These are phyloP conservation scores for Drosophila lutescens DNA, from an alignment of 2,888 invertebrate species.

Conservation along the genomic window DNA sequence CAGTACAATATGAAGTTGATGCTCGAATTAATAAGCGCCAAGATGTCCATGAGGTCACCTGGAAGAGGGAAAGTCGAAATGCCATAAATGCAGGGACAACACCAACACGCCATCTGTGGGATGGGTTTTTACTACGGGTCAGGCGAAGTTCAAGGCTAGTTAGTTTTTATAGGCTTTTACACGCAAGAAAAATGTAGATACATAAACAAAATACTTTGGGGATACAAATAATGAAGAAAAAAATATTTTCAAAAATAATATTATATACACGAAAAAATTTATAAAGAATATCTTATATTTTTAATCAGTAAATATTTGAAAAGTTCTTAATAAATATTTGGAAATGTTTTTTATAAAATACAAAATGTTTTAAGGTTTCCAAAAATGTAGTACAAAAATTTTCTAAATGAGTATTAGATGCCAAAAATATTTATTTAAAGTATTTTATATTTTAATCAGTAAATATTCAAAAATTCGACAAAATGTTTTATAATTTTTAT, in stretches of 20 bases:
- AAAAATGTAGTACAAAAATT: too few relatives aligned
- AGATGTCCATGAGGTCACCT: conserved; percentile 95
- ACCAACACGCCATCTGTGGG: conserved; percentile 10
- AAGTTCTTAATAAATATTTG: too few relatives aligned
- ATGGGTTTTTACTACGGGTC: not conserved
- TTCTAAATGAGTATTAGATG: too few relatives aligned
- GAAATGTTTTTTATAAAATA: too few relatives aligned
- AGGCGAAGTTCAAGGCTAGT: not conserved
- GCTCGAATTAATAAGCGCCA: conserved; percentile 95
- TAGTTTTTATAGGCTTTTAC: conserved; percentile 2
- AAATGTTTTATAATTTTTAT: not conserved
- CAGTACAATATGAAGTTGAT: conserved; percentile 98
- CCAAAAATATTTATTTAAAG: too few relatives aligned
- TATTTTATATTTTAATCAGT: not conserved
- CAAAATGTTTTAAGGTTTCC: too few relatives aligned
- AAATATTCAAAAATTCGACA: not conserved
- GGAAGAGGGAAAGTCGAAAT: conserved; percentile 58
- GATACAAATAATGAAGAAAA: too few relatives aligned
- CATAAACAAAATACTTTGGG: too few relatives aligned
- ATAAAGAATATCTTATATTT: too few relatives aligned
- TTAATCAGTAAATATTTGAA: too few relatives aligned
- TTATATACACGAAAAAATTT: too few relatives aligned
- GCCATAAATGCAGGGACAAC: conserved; percentile 31
- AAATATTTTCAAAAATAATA: too few relatives aligned
- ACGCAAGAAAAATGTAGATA: not conserved